Evolutionary conservation across 1,140 invertebrate species (phyloP).

Genomic region (Hypsibius dujardini): DNA sequence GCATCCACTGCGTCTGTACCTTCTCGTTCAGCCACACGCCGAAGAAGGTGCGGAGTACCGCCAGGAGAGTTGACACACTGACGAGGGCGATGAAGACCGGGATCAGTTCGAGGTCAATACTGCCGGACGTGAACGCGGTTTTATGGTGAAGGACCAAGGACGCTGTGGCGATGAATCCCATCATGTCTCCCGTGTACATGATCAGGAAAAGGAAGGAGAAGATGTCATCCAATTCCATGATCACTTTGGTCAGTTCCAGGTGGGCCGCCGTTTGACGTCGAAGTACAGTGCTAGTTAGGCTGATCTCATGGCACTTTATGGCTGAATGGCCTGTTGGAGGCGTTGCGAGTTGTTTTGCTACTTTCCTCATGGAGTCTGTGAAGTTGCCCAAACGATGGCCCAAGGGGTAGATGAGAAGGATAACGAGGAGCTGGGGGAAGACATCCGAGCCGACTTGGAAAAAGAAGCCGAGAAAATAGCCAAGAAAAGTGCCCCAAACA

Average conservation of each 20-base stretch:
- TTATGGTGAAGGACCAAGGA: neutral
- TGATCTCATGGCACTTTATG: neutral
- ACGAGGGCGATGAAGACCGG: neutral
- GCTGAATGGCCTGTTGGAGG: neutral
- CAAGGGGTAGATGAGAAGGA: constrained; percentile 1
- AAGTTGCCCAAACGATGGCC: neutral
- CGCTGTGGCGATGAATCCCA: constrained; percentile 12
- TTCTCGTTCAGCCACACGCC: constrained; percentile 13
- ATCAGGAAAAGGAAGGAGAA: neutral
- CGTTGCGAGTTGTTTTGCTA: neutral
- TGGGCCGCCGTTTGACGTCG: neutral
- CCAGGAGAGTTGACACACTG: neutral
- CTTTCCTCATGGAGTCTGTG: neutral
- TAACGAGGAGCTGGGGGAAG: neutral
- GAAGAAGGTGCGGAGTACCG: neutral
- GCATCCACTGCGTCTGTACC: neutral
- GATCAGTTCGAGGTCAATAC: neutral
- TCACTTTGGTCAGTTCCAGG: neutral
- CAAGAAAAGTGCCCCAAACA: neutral
- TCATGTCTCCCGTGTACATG: neutral
- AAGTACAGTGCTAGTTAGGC: neutral
- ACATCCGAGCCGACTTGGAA: neutral
- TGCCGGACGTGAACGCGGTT: neutral
- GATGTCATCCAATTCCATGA: neutral
- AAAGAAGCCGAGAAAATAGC: neutral